Percentiles rank a stretch among this genome's conserved stretches.
These are phyloP conservation scores for Lycocorax pyrrhopterus DNA, from an alignment of 2,113 vertebrate genomes.

Conservation along the genomic window DNA sequence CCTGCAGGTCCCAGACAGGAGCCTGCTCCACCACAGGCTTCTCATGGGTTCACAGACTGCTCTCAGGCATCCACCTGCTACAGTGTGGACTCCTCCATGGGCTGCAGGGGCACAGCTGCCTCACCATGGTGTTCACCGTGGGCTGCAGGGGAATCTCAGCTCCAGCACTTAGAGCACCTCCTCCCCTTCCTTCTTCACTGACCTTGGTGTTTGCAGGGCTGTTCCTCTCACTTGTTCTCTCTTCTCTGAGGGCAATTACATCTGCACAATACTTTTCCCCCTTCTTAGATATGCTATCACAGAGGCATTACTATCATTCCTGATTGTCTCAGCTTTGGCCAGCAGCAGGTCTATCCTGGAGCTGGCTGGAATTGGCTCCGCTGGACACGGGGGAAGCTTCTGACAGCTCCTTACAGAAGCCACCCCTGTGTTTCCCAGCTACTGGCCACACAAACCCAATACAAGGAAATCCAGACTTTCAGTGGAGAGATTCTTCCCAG, in stretches of 20 bases:
- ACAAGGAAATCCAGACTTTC: background rate
- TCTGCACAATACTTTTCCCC: no score
- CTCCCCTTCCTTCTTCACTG: background rate
- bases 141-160: background rate
- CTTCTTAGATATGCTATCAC: background rate
- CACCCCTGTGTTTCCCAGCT: background rate
- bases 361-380: background rate
- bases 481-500: background rate
- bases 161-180: background rate
- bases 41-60: background rate
- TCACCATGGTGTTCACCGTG: background rate
- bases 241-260: background rate
- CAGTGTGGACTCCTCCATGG: rapidly evolving
- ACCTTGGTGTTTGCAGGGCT: background rate
- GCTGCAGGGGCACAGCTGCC: background rate
- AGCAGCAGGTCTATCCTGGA: background rate
- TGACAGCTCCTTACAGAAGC: background rate
- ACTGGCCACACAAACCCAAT: background rate
- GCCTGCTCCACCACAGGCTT: background rate
- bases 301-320: background rate
- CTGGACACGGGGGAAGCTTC: background rate
- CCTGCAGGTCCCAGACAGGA: background rate
- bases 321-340: background rate
- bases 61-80: background rate
- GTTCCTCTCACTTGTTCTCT: background rate